Conservation (phyloP, 2,888 invertebrate genomes). For the Parasteatoda lunata region DNA sequence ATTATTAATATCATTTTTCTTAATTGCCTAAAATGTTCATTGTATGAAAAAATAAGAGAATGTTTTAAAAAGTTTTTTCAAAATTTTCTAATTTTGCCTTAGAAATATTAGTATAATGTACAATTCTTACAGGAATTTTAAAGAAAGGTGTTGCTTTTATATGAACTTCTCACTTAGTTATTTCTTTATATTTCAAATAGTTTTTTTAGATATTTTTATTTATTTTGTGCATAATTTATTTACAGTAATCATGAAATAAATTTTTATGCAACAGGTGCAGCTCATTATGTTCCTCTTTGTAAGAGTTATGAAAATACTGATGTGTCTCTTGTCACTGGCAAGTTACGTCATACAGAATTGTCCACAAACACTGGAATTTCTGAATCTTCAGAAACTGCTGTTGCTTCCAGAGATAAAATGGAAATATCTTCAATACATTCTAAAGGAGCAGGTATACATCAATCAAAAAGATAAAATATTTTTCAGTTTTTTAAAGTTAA, state of each 20-base stretch:
- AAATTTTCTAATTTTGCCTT: neutral
- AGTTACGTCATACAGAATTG: constrained; percentile 42
- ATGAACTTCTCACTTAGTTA: neutral
- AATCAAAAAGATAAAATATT: neutral
- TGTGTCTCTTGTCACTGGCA: constrained; percentile 67
- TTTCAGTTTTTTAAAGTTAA: neutral
- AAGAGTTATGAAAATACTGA: constrained; percentile 22
- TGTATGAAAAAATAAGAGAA: too few species aligned
- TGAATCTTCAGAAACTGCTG: neutral
- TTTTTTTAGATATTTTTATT: neutral
- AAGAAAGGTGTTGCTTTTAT: neutral
- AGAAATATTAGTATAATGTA: neutral
- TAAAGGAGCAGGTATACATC: constrained; percentile 49
- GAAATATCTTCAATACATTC: constrained; percentile 45
- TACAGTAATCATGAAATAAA: neutral
- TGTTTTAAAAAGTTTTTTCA: too few species aligned
- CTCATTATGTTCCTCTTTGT: constrained; percentile 23
- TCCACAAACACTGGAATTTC: constrained; percentile 1
- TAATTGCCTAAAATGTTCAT: too few species aligned
- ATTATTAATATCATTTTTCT: too few species aligned
- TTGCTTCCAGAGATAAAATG: constrained; percentile 54
- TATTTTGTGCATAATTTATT: neutral
- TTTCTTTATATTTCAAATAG: neutral
- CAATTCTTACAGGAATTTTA: neutral
- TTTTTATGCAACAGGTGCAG: constrained; percentile 34